These are phyloP conservation scores for Synanthedon tipuliformis DNA, from an alignment of 2,888 invertebrate genomes.

Conservation along the genomic window DNA sequence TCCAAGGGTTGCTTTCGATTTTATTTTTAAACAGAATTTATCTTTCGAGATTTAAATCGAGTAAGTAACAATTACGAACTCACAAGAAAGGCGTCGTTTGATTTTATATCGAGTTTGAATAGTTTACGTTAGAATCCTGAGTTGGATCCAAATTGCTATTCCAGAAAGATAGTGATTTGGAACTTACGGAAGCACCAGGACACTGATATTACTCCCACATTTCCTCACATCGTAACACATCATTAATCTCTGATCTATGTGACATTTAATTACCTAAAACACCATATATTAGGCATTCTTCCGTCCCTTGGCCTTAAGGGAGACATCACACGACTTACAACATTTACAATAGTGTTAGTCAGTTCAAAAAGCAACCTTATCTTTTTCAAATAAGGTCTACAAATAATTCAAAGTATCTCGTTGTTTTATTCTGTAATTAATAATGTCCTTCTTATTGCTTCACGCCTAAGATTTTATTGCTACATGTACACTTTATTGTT, in stretches of 20 bases:
- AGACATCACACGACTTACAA: constrained; percentile 22
- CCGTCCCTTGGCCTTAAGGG: constrained; percentile 45
- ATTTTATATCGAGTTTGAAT: too few relatives aligned
- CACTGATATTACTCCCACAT: constrained; percentile 14
- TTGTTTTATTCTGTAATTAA: constrained; percentile 40
- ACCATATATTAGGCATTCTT: constrained; percentile 67
- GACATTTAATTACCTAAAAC: constrained; percentile 71
- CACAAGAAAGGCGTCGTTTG: too few relatives aligned
- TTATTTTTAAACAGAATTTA: too few relatives aligned
- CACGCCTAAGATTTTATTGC: constrained; percentile 68
- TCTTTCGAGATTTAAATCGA: too few relatives aligned
- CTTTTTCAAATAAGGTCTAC: constrained; percentile 9
- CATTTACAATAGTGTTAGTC: constrained; percentile 6
- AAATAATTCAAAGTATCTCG: not conserved
- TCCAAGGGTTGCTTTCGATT: too few relatives aligned
- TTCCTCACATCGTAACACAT: constrained; percentile 55
- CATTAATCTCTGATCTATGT: constrained; percentile 70
- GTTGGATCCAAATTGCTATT: too few relatives aligned
- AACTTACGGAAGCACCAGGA: not conserved
- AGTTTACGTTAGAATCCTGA: too few relatives aligned
- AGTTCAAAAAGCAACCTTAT: constrained; percentile 14
- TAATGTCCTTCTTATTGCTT: constrained; percentile 64
- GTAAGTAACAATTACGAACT: too few relatives aligned
- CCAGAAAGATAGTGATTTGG: too few relatives aligned
- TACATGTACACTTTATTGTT: constrained; percentile 1